These are phyloP conservation scores for Bombyx mandarina DNA, from an alignment of 1,140 invertebrate species.

Conservation along the genomic window DNA sequence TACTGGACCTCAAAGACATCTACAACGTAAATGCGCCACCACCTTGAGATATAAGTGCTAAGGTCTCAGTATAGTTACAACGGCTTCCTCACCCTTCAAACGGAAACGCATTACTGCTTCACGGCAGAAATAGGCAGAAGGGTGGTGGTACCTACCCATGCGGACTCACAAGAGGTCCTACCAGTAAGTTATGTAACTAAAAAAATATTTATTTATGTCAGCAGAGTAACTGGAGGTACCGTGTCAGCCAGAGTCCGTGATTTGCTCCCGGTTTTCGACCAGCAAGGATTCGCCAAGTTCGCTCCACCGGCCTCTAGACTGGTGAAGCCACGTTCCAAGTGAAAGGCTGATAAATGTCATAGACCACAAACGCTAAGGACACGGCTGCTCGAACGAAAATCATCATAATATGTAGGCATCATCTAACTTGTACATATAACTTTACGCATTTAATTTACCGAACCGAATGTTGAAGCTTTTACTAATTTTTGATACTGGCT, in stretches of 20 bases:
- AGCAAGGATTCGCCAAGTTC: conserved; percentile 83
- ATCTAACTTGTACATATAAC: too few relatives aligned
- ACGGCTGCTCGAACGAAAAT: conserved; percentile 12
- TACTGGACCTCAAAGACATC: too few relatives aligned
- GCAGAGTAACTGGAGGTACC: conserved; percentile 72
- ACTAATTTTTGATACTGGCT: background rate
- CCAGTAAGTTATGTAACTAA: conserved; percentile 1
- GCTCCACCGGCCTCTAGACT: conserved; percentile 82
- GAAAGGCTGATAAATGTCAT: conserved; percentile 3
- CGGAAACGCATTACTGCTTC: too few relatives aligned
- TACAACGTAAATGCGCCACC: too few relatives aligned
- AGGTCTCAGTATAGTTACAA: too few relatives aligned
- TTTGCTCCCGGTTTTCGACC: conserved; percentile 85
- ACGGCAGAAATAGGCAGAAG: too few relatives aligned
- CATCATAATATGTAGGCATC: too few relatives aligned
- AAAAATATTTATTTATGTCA: conserved; percentile 12
- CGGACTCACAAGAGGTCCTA: too few relatives aligned
- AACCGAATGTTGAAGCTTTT: background rate
- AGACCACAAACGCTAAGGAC: conserved; percentile 2
- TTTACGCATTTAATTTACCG: background rate
- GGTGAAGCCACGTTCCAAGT: conserved; percentile 77
- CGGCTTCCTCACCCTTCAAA: too few relatives aligned
- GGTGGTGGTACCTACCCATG: too few relatives aligned
- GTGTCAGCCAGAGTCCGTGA: conserved; percentile 80
- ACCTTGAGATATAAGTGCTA: too few relatives aligned